Conservation (phyloP, 2,888 invertebrate genomes). For the Leucophenga montana region DNA sequence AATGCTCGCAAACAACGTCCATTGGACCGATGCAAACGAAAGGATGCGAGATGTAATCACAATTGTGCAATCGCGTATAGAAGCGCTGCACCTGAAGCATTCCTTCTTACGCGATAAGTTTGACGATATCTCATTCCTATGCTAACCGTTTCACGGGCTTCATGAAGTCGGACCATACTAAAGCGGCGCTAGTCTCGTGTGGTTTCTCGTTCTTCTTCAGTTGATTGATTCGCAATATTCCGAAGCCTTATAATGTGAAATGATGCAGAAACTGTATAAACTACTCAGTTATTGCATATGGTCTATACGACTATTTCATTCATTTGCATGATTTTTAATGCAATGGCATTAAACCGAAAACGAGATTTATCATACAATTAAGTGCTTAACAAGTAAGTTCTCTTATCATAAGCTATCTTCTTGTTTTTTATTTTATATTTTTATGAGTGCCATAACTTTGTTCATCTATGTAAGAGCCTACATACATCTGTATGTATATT, state of each 20-base stretch:
- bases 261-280: too few relatives aligned
- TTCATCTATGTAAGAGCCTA: too few relatives aligned
- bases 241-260: too few relatives aligned
- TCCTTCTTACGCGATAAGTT: conserved; percentile 22
- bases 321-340: not conserved
- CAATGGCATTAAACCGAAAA: not conserved
- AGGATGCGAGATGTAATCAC: conserved; percentile 38
- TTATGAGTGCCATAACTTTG: not conserved
- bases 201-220: conserved; percentile 8
- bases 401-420: not conserved
- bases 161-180: conserved; percentile 15
- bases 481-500: too few relatives aligned
- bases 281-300: too few relatives aligned
- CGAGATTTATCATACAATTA: conserved; percentile 1
- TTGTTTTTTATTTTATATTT: not conserved
- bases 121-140: conserved; percentile 17
- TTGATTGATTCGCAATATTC: conserved; percentile 14
- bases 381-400: not conserved
- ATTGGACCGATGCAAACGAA: conserved; percentile 24
- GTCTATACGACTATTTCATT: too few relatives aligned
- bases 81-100: conserved; percentile 38
- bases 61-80: conserved; percentile 38
- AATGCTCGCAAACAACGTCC: conserved; percentile 33
- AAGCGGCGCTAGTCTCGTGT: conserved; percentile 5
- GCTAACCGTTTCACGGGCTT: conserved; percentile 31